Conservation (phyloP, 2,888 invertebrate genomes). For the Yponomeuta plumbellus region DNA sequence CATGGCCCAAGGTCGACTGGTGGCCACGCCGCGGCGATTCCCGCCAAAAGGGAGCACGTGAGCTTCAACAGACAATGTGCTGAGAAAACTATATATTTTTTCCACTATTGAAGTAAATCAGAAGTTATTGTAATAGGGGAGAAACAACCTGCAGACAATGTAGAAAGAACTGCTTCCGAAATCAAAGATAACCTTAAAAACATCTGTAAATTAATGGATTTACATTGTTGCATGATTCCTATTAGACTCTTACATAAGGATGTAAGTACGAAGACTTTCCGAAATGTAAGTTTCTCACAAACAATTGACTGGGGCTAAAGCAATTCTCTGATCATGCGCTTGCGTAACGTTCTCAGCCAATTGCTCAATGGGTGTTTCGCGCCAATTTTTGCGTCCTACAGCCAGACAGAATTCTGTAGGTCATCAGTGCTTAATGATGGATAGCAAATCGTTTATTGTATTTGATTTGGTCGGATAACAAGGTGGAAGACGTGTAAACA, state of each 20-base stretch:
- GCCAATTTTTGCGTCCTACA: slow-evolving; percentile 52
- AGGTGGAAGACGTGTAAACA: slow-evolving; percentile 48
- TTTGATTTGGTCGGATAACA: slow-evolving; percentile 43
- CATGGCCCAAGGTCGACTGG: slow-evolving; percentile 65
- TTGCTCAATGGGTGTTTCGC: slow-evolving; percentile 66
- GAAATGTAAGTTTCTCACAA: too few relatives aligned
- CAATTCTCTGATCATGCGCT: slow-evolving; percentile 38
- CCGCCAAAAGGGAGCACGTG: slow-evolving; percentile 59
- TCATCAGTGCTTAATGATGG: slow-evolving; percentile 2
- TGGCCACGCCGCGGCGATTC: slow-evolving; percentile 49
- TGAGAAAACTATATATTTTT: background rate
- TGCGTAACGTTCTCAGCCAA: slow-evolving; percentile 67
- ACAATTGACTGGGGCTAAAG: background rate
- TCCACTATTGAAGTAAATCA: slow-evolving; percentile 2
- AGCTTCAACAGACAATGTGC: slow-evolving; percentile 16
- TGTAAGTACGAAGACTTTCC: too few relatives aligned
- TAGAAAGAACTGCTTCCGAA: too few relatives aligned
- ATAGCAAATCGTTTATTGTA: slow-evolving; percentile 21
- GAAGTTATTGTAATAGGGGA: background rate
- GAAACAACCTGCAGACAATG: too few relatives aligned
- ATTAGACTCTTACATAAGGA: too few relatives aligned
- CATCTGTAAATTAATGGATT: too few relatives aligned
- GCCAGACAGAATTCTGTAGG: slow-evolving; percentile 44
- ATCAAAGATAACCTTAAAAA: too few relatives aligned
- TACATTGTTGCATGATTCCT: too few relatives aligned